These are phyloP conservation scores for Lagorchestes hirsutus DNA, from an alignment of 2,797 vertebrate genomes.

Conservation along the genomic window DNA sequence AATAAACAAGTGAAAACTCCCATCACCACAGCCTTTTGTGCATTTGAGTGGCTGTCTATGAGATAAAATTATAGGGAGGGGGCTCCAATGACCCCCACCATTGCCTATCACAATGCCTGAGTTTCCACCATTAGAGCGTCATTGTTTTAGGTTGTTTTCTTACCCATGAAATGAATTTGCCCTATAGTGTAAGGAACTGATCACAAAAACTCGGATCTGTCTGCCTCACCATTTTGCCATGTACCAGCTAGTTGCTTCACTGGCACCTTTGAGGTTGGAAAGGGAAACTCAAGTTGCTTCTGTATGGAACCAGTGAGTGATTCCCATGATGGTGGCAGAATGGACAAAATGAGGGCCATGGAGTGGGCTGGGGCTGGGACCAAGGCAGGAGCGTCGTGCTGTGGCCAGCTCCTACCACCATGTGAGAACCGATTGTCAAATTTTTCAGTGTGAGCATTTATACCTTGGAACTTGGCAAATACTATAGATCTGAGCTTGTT, in stretches of 20 bases:
- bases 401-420: background rate
- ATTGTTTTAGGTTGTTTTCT: background rate
- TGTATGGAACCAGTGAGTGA: background rate
- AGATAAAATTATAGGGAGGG: background rate
- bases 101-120: background rate
- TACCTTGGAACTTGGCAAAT: background rate
- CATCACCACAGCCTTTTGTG: background rate
- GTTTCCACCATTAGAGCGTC: background rate
- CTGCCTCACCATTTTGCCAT: background rate
- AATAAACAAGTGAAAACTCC: slow-evolving; percentile 28
- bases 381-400: background rate
- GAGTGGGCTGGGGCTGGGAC: background rate
- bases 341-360: background rate
- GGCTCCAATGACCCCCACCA: background rate
- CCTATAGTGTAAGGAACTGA: background rate
- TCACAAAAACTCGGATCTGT: background rate
- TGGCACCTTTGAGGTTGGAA: background rate
- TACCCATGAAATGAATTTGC: background rate
- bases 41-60: background rate
- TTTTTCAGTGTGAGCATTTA: background rate
- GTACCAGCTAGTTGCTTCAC: background rate
- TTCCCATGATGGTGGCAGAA: background rate
- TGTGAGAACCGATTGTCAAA: background rate
- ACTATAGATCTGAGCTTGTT: background rate
- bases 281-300: background rate